A percentile compares a stretch with the other conserved stretches of the same genome.
These are phyloP conservation scores for Prionailurus bengalensis DNA, from an alignment of 2,113 vertebrate genomes.

Conservation along the genomic window DNA sequence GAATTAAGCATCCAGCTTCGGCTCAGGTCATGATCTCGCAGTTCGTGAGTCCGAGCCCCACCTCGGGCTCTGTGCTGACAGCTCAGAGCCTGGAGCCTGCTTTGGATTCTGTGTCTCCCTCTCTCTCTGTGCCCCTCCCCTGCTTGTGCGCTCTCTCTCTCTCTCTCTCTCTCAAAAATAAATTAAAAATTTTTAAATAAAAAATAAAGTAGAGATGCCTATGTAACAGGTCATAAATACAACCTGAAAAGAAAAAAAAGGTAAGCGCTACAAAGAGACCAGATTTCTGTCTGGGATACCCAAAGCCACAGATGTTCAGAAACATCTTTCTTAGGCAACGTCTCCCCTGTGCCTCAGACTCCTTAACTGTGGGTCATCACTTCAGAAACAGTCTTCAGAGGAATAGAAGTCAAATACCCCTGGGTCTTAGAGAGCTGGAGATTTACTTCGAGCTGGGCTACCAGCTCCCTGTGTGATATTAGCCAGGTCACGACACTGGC, in stretches of 20 bases:
- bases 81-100: too few relatives aligned
- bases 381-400: neutral
- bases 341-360: neutral
- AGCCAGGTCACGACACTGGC: neutral
- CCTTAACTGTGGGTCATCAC: neutral
- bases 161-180: too few relatives aligned
- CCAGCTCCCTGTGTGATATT: fast-evolving
- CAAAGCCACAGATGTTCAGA: neutral
- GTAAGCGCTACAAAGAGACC: neutral
- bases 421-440: neutral
- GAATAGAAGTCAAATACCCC: neutral
- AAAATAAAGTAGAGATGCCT: neutral
- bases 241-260: neutral
- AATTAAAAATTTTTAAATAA: too few relatives aligned
- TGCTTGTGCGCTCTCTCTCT: too few relatives aligned
- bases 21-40: too few relatives aligned
- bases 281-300: neutral
- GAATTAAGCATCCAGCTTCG: too few relatives aligned
- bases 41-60: too few relatives aligned
- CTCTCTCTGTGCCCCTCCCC: too few relatives aligned
- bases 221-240: neutral
- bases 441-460: neutral
- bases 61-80: fast-evolving
- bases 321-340: neutral
- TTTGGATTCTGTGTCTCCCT: too few relatives aligned